Conservation (phyloP, 2,888 invertebrate genomes). For the Synanthedon vespiformis region DNA sequence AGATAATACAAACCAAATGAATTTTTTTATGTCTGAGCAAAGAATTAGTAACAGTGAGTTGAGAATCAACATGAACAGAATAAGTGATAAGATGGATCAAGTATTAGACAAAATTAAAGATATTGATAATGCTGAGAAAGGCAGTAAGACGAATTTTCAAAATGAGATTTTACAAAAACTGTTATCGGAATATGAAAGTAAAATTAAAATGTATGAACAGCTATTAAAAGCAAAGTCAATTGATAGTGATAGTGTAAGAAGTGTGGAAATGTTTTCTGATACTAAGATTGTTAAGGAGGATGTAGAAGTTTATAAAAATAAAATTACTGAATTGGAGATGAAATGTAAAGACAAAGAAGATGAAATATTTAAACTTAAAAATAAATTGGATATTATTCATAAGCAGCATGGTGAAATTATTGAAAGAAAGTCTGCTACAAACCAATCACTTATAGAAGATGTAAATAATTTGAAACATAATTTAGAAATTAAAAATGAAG, state of each 20-base stretch:
- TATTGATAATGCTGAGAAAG: conserved; percentile 17
- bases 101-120: conserved; percentile 33
- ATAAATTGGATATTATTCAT: conserved; percentile 21
- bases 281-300: conserved; percentile 3
- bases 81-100: conserved; percentile 46
- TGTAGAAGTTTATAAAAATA: conserved; percentile 11
- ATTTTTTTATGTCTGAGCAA: conserved; percentile 44
- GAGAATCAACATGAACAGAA: conserved; percentile 47
- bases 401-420: conserved; percentile 7
- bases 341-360: conserved; percentile 20
- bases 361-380: conserved; percentile 22
- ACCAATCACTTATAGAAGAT: conserved; percentile 9
- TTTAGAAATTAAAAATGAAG: conserved; percentile 15
- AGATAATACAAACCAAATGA: conserved; percentile 24
- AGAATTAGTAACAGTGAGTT: conserved; percentile 52
- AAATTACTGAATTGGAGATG: conserved; percentile 21
- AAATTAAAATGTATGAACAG: conserved; percentile 51
- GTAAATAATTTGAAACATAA: conserved; percentile 20
- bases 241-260: conserved; percentile 11
- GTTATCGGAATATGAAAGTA: conserved; percentile 50
- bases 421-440: conserved; percentile 1
- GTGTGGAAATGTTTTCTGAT: neutral
- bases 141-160: conserved; percentile 18
- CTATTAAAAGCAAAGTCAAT: conserved; percentile 24
- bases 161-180: conserved; percentile 42